Conservation (phyloP, 1,140 invertebrate species). For the Vanessa atalanta region DNA sequence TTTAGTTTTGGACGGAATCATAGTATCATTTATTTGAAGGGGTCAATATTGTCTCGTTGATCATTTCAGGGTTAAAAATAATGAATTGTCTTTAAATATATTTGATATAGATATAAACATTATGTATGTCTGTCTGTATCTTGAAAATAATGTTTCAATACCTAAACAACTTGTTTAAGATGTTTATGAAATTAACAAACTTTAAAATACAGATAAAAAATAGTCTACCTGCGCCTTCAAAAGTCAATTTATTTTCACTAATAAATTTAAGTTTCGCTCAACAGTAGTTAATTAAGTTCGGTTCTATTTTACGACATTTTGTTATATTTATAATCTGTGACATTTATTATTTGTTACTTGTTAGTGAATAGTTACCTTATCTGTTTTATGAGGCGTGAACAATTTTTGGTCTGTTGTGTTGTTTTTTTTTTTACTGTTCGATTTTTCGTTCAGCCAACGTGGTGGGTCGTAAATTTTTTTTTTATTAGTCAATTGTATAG, state of each 20-base stretch:
- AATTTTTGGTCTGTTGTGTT: conserved; percentile 13
- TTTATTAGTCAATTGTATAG: background rate
- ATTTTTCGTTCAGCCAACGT: conserved; percentile 10
- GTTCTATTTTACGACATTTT: conserved; percentile 45
- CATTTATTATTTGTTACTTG: conserved; percentile 54
- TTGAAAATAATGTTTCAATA: too few relatives aligned
- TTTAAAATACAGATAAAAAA: conserved; percentile 15
- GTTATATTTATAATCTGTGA: conserved; percentile 51
- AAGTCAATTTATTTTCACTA: conserved; percentile 36
- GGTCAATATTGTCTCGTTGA: too few relatives aligned
- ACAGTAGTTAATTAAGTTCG: conserved; percentile 50
- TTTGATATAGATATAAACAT: too few relatives aligned
- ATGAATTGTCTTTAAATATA: too few relatives aligned
- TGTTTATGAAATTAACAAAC: background rate
- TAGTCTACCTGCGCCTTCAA: conserved; percentile 26
- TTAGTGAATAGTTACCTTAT: conserved; percentile 39
- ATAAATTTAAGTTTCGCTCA: conserved; percentile 14
- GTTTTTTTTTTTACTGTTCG: conserved; percentile 6
- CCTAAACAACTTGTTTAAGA: background rate
- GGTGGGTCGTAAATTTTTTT: conserved; percentile 20
- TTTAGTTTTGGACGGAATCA: background rate
- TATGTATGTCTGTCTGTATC: too few relatives aligned
- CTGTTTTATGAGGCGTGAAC: conserved; percentile 58
- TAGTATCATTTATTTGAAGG: too few relatives aligned
- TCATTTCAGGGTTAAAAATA: too few relatives aligned